Conservation (phyloP, 2,113 vertebrate species). For the Eudyptes chrysolophus region DNA sequence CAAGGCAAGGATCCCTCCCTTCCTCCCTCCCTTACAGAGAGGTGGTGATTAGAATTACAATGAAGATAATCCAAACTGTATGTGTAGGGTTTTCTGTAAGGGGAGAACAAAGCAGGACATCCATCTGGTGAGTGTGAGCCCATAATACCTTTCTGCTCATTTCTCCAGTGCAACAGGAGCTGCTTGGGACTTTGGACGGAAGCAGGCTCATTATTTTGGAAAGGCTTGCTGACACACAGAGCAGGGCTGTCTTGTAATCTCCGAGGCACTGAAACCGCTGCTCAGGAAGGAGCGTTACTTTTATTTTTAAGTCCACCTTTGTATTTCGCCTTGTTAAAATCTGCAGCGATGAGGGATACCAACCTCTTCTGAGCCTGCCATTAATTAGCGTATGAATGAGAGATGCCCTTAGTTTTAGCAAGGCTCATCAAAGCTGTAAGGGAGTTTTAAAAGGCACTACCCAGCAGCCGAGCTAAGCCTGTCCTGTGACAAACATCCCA, state of each 20-base stretch:
- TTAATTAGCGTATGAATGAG: slow-evolving; percentile 49
- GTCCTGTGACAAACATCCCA: slow-evolving; percentile 7
- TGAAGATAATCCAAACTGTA: slow-evolving; percentile 70
- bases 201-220: slow-evolving; percentile 56
- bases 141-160: slow-evolving; percentile 67
- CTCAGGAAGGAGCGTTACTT: slow-evolving; percentile 47
- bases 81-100: slow-evolving; percentile 61
- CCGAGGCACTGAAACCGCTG: slow-evolving; percentile 17
- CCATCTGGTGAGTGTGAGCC: slow-evolving; percentile 64
- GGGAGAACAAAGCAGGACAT: slow-evolving; percentile 63
- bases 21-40: slow-evolving; percentile 34
- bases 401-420: slow-evolving; percentile 47
- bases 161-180: slow-evolving; percentile 65
- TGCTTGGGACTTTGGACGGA: slow-evolving; percentile 50
- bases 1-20: slow-evolving; percentile 33
- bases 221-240: slow-evolving; percentile 51
- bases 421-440: slow-evolving; percentile 36
- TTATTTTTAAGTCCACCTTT: slow-evolving; percentile 60
- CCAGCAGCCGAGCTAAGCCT: not conserved
- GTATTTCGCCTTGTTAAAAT: slow-evolving; percentile 58
- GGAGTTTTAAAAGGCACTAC: not conserved
- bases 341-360: not conserved
- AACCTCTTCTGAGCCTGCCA: slow-evolving; percentile 16
- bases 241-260: slow-evolving; percentile 48
- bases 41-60: slow-evolving; percentile 66